Base-by-base conservation (phyloP, 2,888 invertebrate species). In the Omphaloscelis lunosa region DNA sequence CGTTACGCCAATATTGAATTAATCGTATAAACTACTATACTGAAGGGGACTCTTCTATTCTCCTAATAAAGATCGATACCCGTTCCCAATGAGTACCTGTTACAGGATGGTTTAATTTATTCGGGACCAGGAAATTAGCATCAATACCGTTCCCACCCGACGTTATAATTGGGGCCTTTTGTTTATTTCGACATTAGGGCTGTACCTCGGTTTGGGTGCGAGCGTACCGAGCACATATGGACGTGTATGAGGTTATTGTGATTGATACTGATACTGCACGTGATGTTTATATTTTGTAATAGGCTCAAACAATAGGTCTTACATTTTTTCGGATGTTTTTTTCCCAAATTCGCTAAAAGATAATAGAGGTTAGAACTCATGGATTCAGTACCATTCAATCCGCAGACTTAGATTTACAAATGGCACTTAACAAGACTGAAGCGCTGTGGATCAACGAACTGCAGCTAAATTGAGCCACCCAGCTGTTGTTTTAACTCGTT, bases 91-190 rank as follows among this genome's bases (percentile, higher is more conserved):
- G 73, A 80, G 79, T 83, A 89, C 89, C 86, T 87, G 90, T 90
- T 90, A 83, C 83, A 78, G 87, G 77, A 90, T 88, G 88, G 91
- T 89, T 91, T 91, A 93, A 94, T 93, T 93, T 93, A 94, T 93
- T 93, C 92, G 91, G 91, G 90, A 90, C 90, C 84, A 87, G 85
- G 86, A 90, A 92, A 94, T 94, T 94, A 92, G 92, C 94, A 94
- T 94, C 85, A 88, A 91, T 91, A 92, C 91, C 91, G 91, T 88
- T 90, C 81, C 80, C 87, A 34, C 75, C 89, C 89, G 87, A 91
- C 90, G 92, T 92, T 92, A 93, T 94, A 93, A 94, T 94, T 93
- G 91, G 87, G 88, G 86, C 78, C 89, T 88, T 88, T 88, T 93
- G 92, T 93, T 93, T 93, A 92, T 85, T 81, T 82, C 76, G 51